Conservation (phyloP, 1,140 invertebrate genomes). For the Bombus balteatus region DNA sequence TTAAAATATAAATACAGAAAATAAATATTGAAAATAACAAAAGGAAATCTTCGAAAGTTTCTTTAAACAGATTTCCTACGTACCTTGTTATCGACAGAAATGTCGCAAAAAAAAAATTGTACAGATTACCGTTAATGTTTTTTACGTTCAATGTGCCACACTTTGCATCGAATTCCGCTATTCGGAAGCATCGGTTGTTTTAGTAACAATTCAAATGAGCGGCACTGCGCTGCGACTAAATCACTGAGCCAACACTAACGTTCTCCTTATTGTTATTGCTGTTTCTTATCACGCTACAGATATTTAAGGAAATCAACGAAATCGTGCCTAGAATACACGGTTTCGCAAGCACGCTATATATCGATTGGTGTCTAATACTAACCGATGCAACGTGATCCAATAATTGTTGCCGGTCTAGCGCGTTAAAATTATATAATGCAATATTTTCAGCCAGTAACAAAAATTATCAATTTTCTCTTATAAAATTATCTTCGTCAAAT, state of each 20-base stretch:
- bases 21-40: neutral
- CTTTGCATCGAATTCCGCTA: neutral
- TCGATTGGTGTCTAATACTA: conserved; percentile 6
- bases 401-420: neutral
- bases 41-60: neutral
- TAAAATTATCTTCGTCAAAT: neutral
- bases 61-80: too few species aligned
- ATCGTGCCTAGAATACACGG: conserved; percentile 17
- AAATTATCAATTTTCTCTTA: neutral
- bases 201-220: neutral
- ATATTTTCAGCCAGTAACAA: neutral
- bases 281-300: conserved; percentile 26
- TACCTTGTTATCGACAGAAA: neutral
- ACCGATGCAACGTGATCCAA: conserved; percentile 13
- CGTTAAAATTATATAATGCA: neutral
- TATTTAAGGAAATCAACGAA: conserved; percentile 24
- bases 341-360: neutral
- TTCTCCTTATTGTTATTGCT: conserved; percentile 36
- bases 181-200: neutral
- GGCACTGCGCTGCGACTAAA: neutral
- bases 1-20: too few species aligned
- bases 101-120: neutral
- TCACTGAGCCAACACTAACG: neutral
- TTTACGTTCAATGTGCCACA: neutral
- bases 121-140: neutral